A percentile compares a stretch with the other conserved stretches of the same genome.
Conservation (phyloP, 1,140 invertebrate species). For the Macrocentrus cingulum region DNA sequence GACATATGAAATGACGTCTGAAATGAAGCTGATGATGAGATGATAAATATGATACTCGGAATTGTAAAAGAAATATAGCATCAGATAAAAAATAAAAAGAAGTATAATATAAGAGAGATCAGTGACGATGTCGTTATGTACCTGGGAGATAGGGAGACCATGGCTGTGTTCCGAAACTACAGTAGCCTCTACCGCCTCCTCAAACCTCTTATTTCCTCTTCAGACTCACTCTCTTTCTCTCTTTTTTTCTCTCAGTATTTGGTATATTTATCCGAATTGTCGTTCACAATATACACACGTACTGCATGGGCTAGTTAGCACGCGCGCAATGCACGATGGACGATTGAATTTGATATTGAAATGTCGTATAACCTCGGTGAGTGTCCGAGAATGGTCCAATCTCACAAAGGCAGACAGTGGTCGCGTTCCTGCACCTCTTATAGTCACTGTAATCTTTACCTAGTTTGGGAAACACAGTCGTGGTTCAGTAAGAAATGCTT, state of each 20-base stretch:
- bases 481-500: conserved; percentile 50
- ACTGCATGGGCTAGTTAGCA: conserved; percentile 1
- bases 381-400: conserved; percentile 11
- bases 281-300: conserved; percentile 1
- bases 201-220: conserved; percentile 53
- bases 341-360: conserved; percentile 19
- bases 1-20: too few relatives aligned
- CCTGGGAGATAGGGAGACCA: conserved; percentile 67
- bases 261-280: not conserved
- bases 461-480: conserved; percentile 61
- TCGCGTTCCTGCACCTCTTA: conserved; percentile 36
- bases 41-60: too few relatives aligned
- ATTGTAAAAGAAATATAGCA: conserved; percentile 22
- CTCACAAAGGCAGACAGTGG: conserved; percentile 9
- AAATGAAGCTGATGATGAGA: too few relatives aligned
- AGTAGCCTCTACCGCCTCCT: conserved; percentile 60
- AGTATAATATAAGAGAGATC: conserved; percentile 38
- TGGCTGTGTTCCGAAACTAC: conserved; percentile 69
- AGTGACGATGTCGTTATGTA: conserved; percentile 58
- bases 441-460: conserved; percentile 55
- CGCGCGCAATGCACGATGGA: conserved; percentile 1
- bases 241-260: not conserved
- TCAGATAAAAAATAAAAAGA: conserved; percentile 20
- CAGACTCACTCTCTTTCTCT: conserved; percentile 3
- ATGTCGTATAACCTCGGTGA: conserved; percentile 17